phyloP scores from a whole-genome alignment of 2,113 vertebrate species.

The Oryzias curvinotus region DNA sequence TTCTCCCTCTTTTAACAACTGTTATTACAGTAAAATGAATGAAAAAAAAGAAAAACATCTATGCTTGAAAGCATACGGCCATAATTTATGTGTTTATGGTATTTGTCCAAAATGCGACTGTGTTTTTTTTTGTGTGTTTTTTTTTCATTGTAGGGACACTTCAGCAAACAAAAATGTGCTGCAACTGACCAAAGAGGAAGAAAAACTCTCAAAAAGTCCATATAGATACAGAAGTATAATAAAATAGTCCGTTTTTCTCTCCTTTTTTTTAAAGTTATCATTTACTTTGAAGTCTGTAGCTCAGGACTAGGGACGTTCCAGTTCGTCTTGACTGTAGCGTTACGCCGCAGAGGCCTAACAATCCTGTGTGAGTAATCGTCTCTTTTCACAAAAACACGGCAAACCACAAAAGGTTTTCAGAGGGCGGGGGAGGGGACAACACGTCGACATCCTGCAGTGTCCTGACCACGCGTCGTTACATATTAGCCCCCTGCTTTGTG shows the following conservation, averaged over 20 bases:
- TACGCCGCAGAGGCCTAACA: conserved; percentile 76
- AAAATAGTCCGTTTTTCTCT: conserved; percentile 79
- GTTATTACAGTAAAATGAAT: conserved; percentile 89
- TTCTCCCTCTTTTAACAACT: conserved; percentile 82
- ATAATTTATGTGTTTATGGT: conserved; percentile 78
- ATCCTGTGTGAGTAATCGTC: conserved; percentile 62
- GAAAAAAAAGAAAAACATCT: conserved; percentile 72
- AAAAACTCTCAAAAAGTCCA: conserved; percentile 83
- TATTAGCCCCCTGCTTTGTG: conserved; percentile 16
- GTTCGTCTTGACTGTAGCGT: conserved; percentile 81
- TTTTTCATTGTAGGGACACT: conserved; percentile 70
- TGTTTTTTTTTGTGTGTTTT: conserved; percentile 56
- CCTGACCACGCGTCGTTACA: conserved; percentile 46
- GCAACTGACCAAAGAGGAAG: conserved; percentile 79
- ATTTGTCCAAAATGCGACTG: conserved; percentile 72
- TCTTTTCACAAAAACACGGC: conserved; percentile 76
- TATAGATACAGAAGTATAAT: conserved; percentile 84
- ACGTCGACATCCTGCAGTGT: conserved; percentile 62
- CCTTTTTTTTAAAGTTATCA: conserved; percentile 40
- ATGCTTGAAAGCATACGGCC: conserved; percentile 86
- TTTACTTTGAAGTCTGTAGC: conserved; percentile 56
- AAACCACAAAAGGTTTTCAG: conserved; percentile 43
- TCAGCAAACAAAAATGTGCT: conserved; percentile 79
- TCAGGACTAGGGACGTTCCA: conserved; percentile 72
- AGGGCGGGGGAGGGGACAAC: conserved; percentile 32